These are phyloP conservation scores for Crambe crambe DNA, from an alignment of 37 sponge, comb jelly and placozoan species.

Conservation along the genomic window DNA sequence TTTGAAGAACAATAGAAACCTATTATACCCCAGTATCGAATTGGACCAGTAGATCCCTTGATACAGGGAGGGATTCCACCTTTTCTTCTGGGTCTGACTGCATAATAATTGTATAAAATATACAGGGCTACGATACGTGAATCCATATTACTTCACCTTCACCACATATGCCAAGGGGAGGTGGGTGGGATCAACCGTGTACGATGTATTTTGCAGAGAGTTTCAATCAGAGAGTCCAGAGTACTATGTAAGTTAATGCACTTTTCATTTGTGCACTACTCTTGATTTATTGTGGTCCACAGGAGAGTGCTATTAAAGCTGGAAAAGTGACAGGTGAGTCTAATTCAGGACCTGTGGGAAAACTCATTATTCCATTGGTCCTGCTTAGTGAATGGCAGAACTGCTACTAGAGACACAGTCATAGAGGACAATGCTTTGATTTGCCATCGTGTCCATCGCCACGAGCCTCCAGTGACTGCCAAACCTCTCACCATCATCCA, in stretches of 20 bases:
- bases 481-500: slow-evolving; percentile 64
- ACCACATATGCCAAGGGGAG: slow-evolving; percentile 79
- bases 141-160: slow-evolving; percentile 88
- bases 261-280: background rate
- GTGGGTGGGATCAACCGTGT: slow-evolving; percentile 80
- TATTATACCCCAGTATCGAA: no score
- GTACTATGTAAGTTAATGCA: slow-evolving; percentile 68
- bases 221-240: slow-evolving; percentile 85
- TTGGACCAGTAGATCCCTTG: no score
- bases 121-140: slow-evolving; percentile 77
- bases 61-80: no score
- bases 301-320: slow-evolving; percentile 73
- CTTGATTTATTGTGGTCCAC: background rate
- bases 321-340: slow-evolving; percentile 74
- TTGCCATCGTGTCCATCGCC: slow-evolving; percentile 80
- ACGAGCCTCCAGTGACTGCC: slow-evolving; percentile 91
- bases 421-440: slow-evolving; percentile 77
- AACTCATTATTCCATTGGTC: background rate
- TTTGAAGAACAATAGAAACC: no score
- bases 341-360: background rate
- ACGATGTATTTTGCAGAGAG: slow-evolving; percentile 82
- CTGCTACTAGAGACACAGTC: slow-evolving; percentile 63
- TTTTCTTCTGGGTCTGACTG: no score
- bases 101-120: background rate
- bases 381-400: slow-evolving; percentile 57